phyloP scores from a whole-genome alignment of 2,797 vertebrate species.

The Halcyon badia region DNA sequence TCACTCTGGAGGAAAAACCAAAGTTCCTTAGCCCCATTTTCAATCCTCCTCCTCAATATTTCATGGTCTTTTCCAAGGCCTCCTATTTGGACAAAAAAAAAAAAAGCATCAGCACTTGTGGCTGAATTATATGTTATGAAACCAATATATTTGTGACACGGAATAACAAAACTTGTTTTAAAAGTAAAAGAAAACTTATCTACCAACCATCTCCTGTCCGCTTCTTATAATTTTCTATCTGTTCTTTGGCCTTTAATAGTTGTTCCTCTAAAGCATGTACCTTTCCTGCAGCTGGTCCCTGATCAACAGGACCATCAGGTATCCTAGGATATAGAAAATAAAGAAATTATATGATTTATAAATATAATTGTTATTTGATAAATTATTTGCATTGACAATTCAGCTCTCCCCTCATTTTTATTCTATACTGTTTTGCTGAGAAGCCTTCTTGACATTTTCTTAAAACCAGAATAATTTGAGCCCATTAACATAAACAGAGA shows the following conservation, averaged over 20 bases:
- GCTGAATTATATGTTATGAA: neutral
- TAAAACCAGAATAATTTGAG: neutral
- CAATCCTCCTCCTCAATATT: slow-evolving; percentile 91
- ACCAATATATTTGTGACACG: neutral
- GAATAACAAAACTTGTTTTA: neutral
- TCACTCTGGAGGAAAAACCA: slow-evolving; percentile 98
- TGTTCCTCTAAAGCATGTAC: slow-evolving; percentile 95
- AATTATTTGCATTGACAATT: neutral
- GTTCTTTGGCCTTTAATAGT: slow-evolving; percentile 95
- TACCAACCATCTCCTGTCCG: slow-evolving; percentile 90
- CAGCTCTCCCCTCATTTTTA: neutral
- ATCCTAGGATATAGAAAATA: slow-evolving; percentile 83
- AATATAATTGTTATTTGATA: neutral
- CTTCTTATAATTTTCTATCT: slow-evolving; percentile 96
- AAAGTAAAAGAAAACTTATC: slow-evolving; percentile 18
- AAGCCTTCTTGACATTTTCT: neutral
- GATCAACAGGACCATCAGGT: slow-evolving; percentile 94
- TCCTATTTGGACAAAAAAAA: neutral
- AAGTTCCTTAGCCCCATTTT: slow-evolving; percentile 96
- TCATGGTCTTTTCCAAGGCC: slow-evolving; percentile 94
- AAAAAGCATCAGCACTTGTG: neutral
- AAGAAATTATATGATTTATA: slow-evolving; percentile 24
- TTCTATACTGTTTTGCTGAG: neutral
- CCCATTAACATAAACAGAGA: neutral
- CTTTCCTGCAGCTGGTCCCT: slow-evolving; percentile 89